Evolutionary conservation across 37 sponge, comb jelly and placozoan species (phyloP).

Genomic region (Oscarella lobularis): DNA sequence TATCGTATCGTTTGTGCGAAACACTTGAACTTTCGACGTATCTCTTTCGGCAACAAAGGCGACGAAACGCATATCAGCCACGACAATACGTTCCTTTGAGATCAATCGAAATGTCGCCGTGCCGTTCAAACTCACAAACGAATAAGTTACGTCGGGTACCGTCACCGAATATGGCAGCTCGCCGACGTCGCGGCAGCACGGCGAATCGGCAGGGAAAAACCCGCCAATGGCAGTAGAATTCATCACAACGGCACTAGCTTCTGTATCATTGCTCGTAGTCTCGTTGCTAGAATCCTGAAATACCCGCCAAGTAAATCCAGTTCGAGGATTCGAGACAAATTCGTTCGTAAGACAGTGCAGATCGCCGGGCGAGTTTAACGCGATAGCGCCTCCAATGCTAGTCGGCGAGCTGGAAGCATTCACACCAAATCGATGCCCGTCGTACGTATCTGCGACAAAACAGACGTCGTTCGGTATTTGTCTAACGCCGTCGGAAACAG

Average conservation of each 20-base stretch:
- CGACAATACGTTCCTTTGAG: not conserved
- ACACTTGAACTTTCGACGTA: not conserved
- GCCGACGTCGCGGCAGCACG: not conserved
- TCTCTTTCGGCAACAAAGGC: not conserved
- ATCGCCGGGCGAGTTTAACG: not conserved
- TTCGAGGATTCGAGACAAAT: too few relatives aligned
- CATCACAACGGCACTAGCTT: too few relatives aligned
- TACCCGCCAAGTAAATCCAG: too few relatives aligned
- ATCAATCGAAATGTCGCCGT: not conserved
- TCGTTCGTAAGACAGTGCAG: not conserved
- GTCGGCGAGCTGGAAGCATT: not conserved
- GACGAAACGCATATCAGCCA: not conserved
- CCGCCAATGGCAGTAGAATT: too few relatives aligned
- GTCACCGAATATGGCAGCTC: not conserved
- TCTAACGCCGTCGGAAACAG: not conserved
- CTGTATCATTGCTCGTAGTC: too few relatives aligned
- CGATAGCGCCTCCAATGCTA: not conserved
- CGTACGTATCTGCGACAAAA: not conserved
- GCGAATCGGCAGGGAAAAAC: slow-evolving; percentile 3
- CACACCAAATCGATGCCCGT: not conserved
- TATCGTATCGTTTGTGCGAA: too few relatives aligned
- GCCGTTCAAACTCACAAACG: not conserved
- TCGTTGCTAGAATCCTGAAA: too few relatives aligned
- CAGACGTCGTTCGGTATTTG: not conserved
- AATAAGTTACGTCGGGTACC: not conserved